phyloP scores from a whole-genome alignment of 2,113 vertebrate genomes.

The Aldabrachelys gigantea region DNA sequence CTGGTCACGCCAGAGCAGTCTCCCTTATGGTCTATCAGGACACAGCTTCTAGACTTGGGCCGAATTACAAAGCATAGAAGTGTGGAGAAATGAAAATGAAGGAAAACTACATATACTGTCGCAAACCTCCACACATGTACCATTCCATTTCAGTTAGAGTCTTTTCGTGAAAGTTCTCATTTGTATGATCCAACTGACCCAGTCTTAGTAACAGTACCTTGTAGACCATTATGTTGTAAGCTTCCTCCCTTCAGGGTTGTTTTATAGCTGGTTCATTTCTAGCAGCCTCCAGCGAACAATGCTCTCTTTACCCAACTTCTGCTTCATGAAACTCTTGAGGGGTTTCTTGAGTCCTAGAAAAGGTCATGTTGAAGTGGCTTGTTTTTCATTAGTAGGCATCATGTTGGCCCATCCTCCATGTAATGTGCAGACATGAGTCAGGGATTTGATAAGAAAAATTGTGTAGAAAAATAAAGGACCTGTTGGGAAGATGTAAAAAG shows the following conservation, averaged over 20 bases:
- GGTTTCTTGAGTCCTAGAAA: neutral
- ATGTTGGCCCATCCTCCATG: neutral
- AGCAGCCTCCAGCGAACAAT: neutral
- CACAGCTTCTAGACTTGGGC: neutral
- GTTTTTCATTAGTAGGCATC: neutral
- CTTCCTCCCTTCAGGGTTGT: neutral
- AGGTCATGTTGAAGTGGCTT: neutral
- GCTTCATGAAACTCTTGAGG: neutral
- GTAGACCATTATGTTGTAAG: slow-evolving; percentile 8
- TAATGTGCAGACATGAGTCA: neutral
- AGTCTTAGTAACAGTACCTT: neutral
- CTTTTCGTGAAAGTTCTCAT: neutral
- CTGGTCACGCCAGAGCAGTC: neutral
- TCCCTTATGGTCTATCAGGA: neutral
- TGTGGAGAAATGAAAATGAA: neutral
- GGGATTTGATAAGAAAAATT: neutral
- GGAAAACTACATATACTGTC: neutral
- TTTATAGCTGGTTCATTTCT: slow-evolving; percentile 21
- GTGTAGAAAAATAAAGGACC: neutral
- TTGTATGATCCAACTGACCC: neutral
- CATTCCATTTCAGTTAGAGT: neutral
- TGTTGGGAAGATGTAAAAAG: neutral
- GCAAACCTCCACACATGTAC: neutral
- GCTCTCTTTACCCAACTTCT: slow-evolving; percentile 9
- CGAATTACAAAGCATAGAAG: neutral